Evolutionary conservation across 2,888 invertebrate genomes (phyloP).

Genomic region (Ferrisia virgata): DNA sequence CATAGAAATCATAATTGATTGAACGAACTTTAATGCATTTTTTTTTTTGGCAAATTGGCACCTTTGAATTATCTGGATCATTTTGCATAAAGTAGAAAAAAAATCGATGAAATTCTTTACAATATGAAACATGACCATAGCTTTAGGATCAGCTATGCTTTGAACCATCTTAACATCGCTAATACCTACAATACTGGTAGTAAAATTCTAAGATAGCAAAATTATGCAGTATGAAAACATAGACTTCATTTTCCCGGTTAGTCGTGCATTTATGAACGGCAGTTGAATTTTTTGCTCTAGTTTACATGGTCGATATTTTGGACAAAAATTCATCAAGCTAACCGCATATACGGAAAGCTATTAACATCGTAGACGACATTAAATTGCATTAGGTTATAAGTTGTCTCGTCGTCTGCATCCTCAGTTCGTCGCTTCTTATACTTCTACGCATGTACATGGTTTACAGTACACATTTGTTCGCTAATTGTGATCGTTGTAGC

Average conservation of each 20-base stretch:
- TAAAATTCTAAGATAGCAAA: no score
- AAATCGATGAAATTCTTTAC: no score
- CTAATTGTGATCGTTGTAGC: conserved; percentile 6
- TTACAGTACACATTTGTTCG: not conserved
- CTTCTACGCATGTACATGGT: not conserved
- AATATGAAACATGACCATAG: no score
- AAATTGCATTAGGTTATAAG: not conserved
- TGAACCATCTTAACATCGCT: no score
- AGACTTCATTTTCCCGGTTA: not conserved
- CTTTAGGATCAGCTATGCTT: no score
- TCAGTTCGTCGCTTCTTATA: not conserved
- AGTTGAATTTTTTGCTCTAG: conserved; percentile 15
- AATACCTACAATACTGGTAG: no score
- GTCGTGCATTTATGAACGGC: not conserved
- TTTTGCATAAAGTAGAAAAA: no score
- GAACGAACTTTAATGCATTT: no score
- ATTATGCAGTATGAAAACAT: no score
- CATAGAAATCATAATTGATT: no score
- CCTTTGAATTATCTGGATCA: no score
- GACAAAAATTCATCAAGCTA: not conserved
- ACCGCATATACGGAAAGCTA: not conserved
- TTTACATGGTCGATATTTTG: conserved; percentile 7
- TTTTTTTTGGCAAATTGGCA: no score
- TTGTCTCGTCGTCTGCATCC: not conserved
- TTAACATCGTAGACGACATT: not conserved